Base-by-base conservation (phyloP, 2,888 invertebrate genomes). In the Loripinus fragilis region DNA sequence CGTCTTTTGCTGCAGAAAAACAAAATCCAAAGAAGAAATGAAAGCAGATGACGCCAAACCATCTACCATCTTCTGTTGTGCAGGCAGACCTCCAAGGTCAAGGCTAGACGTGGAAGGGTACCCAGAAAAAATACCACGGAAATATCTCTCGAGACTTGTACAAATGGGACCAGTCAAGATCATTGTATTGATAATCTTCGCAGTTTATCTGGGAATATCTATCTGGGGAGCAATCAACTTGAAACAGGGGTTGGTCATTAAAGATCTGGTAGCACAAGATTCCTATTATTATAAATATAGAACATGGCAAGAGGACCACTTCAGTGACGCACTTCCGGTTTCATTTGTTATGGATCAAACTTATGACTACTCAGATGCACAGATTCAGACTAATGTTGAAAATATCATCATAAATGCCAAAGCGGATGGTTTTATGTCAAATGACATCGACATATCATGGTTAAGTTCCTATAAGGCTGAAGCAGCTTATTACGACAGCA, bases 51-150 rank as follows among this genome's bases (percentile, higher is more conserved):
- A 71, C 0, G 64, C 64, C 7, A 60, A 78, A 8, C 35, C 5
- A 17, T 60, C 45, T 28, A 30, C 25, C 5, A 50, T 79, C 1
- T 75, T 80, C 7, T 96, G 90, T 55, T 88, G 86, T 71, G 70
- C 79, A 3, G 88, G 87, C 10, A 55, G 78, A 10, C 70, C 76
- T 17, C 86, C 88, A 3, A 75, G 38, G n/a, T 52, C 74, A 7
- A 45, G 77, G 5, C 70, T 71, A 7, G 83, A 86, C n/a, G 81
- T 83, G 17, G 87, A 87, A 28, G 87, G 89, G 66, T 65, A 76
- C 8, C 74, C 86, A 15, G 90, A 90, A 60, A 87, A 76, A 64
- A 71, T 82, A 17, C 87, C 88, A 0, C 81, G 81, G 38, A 70
- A 60, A 20, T 67, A 84, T 23, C 48, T 90, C 7, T 83, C 87